Conservation (phyloP, 2,888 invertebrate genomes). For the Pyrocoelia pectoralis region DNA sequence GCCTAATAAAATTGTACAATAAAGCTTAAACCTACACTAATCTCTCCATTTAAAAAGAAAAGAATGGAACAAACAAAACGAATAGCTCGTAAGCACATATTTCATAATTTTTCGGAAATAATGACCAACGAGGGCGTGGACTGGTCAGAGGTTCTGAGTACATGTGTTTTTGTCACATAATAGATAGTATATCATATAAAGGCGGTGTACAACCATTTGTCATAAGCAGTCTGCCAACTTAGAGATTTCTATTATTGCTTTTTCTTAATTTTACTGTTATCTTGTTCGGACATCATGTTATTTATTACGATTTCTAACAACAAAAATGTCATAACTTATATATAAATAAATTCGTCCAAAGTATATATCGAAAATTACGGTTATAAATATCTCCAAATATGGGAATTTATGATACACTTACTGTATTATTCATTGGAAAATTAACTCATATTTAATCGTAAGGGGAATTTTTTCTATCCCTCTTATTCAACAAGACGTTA, state of each 20-base stretch:
- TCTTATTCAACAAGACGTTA: too few species aligned
- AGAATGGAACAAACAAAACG: background rate
- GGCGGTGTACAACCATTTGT: constrained; percentile 55
- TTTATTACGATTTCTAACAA: constrained; percentile 42
- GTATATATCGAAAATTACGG: constrained; percentile 5
- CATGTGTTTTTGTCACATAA: constrained; percentile 61
- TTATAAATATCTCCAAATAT: background rate
- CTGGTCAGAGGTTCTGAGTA: constrained; percentile 55
- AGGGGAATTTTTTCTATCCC: too few species aligned
- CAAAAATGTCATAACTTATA: constrained; percentile 21
- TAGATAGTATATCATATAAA: constrained; percentile 58
- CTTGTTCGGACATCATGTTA: constrained; percentile 45
- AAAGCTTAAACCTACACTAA: background rate
- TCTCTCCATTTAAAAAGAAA: background rate
- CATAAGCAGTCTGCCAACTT: constrained; percentile 53
- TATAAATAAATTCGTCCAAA: constrained; percentile 13
- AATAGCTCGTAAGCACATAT: constrained; percentile 15
- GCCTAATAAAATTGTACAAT: background rate
- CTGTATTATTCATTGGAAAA: constrained; percentile 27
- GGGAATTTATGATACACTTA: constrained; percentile 7
- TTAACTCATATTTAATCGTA: constrained; percentile 5
- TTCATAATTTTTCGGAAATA: constrained; percentile 41
- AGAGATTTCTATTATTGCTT: constrained; percentile 45
- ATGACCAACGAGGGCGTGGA: constrained; percentile 48
- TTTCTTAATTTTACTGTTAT: constrained; percentile 44